Percentiles rank a stretch among this genome's conserved stretches.
Evolutionary conservation across 2,797 vertebrate genomes (phyloP).

Genomic region (Lutjanus campechanus): DNA sequence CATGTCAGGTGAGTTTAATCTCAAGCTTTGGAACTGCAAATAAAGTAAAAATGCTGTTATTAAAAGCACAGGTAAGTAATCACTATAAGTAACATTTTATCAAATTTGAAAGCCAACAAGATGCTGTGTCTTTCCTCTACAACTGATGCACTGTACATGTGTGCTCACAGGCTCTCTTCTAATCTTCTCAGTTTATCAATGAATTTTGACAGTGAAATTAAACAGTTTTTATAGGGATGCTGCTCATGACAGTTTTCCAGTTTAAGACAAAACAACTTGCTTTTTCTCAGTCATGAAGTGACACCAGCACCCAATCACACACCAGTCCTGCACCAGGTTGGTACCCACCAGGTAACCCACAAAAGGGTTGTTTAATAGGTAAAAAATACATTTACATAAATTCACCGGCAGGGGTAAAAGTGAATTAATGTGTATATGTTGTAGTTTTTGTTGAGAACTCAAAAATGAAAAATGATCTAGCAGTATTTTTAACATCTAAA

Average conservation of each 20-base stretch:
- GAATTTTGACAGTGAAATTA: background rate
- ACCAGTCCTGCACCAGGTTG: too few relatives aligned
- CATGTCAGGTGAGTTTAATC: background rate
- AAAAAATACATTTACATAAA: too few relatives aligned
- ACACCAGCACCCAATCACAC: background rate
- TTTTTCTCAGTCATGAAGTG: background rate
- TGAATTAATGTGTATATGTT: too few relatives aligned
- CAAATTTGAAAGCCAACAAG: background rate
- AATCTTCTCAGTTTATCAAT: background rate
- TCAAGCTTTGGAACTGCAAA: background rate
- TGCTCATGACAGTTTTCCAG: background rate
- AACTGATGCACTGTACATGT: background rate
- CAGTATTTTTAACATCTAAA: too few relatives aligned
- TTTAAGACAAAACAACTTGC: background rate
- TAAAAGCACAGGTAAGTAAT: background rate
- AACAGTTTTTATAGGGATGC: too few relatives aligned
- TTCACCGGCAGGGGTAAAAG: too few relatives aligned
- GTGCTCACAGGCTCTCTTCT: background rate
- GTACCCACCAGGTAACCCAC: too few relatives aligned
- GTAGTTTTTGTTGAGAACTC: too few relatives aligned
- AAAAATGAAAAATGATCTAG: too few relatives aligned
- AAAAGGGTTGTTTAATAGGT: too few relatives aligned
- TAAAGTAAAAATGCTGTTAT: background rate
- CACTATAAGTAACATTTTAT: background rate
- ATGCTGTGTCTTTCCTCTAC: background rate